Evolutionary conservation across 92 coral and sea anemone genomes (phyloP), one percentile per base, ranked within the genome.

Genomic region (Isaurus tuberculatus): DNA sequence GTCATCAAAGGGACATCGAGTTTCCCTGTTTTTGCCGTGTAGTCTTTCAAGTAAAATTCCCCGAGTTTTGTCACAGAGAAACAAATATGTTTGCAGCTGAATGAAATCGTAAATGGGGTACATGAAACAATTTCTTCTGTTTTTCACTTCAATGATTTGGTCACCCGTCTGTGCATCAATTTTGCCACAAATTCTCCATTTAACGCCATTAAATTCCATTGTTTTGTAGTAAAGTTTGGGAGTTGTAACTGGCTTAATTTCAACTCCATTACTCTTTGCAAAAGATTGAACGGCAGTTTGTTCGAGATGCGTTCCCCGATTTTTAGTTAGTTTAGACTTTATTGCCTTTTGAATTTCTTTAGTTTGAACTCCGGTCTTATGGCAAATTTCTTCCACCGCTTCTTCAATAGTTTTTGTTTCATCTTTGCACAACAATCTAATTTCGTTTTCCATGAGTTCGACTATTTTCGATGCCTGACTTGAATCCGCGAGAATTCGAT

Each of bases 71-170:
- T 88, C 90, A 61, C 94, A 89, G 10, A 97, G 70, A 84, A 74
- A 97, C 79, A 97, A 85, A 43, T 97, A 97, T 17, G 97, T 89
- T 70, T 97, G 99, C 2, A 97, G 89, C 79, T 97, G 99, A 28
- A 97, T 88, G 25, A 84, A 87, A 71, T 97, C 99, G 57, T 97
- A 97, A 13, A 88, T 84, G 0, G 99, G 99, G 20, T 87, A 87
- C 98, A 97, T 97, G 78, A 97, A 97, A 29, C 94, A 85, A 46
- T 83, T 94, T 70, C 44, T 97, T 27, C 99, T 85, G 70, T 97
- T 97, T 79, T 97, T 97, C 11, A 97, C 98, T 79, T 97, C 99
- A 61, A 97, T 90, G 63, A 97, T 90, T 80, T 86, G 86, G 75
- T 92, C 93, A 13, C 90, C 89, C 51, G 86, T 85, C 17, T 93